Evolutionary conservation across 2,797 vertebrate species (phyloP).

Genomic region (Mus caroli): DNA sequence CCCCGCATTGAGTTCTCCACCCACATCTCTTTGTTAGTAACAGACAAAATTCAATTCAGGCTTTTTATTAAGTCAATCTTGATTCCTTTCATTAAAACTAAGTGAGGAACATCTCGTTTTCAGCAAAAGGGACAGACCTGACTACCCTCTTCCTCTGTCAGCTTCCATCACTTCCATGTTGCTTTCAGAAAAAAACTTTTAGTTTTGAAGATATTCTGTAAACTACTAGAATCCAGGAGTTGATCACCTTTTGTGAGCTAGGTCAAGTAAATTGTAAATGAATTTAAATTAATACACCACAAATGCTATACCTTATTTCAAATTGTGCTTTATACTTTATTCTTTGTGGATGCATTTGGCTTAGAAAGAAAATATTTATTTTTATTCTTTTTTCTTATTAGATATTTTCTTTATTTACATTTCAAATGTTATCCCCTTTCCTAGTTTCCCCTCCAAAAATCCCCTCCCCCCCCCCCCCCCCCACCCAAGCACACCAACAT

Average conservation of each 20-base stretch:
- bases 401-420: no score
- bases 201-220: slow-evolving; percentile 41
- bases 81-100: slow-evolving; percentile 28
- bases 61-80: slow-evolving; percentile 60
- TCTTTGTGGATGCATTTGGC: slow-evolving; percentile 3
- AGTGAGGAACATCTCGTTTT: slow-evolving; percentile 66
- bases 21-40: slow-evolving; percentile 46
- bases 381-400: no score
- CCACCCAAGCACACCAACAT: no score
- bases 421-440: no score
- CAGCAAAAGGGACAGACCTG: slow-evolving; percentile 70
- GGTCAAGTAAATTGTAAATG: slow-evolving; percentile 51
- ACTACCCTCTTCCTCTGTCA: background rate
- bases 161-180: slow-evolving; percentile 18
- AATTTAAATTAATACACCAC: slow-evolving; percentile 36
- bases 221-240: slow-evolving; percentile 10
- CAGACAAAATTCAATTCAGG: slow-evolving; percentile 36
- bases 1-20: background rate
- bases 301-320: slow-evolving; percentile 58
- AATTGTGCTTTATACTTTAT: slow-evolving; percentile 47
- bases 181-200: slow-evolving; percentile 62
- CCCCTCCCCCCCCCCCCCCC: no score
- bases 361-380: background rate
- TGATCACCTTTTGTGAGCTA: slow-evolving; percentile 58
- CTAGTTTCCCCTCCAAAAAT: no score